Percentiles rank a stretch among this genome's conserved stretches.
Evolutionary conservation across 2,113 vertebrate species (phyloP).

Genomic region (Macquaria australasica): DNA sequence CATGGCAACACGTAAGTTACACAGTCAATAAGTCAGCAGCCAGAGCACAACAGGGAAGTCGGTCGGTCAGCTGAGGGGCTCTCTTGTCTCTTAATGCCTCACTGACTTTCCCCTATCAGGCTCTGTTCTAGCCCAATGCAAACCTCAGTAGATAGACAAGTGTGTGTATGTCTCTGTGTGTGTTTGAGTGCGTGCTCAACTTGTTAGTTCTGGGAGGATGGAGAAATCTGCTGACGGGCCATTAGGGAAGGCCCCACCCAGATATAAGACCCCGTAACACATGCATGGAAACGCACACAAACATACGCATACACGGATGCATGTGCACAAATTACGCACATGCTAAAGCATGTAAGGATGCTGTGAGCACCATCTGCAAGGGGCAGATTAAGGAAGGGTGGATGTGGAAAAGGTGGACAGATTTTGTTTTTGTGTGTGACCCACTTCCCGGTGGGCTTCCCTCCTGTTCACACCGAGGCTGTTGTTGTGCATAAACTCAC

Average conservation of each 20-base stretch:
- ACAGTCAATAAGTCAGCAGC: constrained; percentile 52
- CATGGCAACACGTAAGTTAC: constrained; percentile 54
- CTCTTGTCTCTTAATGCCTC: constrained; percentile 58
- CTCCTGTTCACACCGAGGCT: constrained; percentile 46
- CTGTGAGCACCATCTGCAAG: constrained; percentile 30
- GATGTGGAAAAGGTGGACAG: constrained; percentile 45
- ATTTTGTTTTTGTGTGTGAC: constrained; percentile 62
- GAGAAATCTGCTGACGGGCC: constrained; percentile 64
- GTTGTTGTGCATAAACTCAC: constrained; percentile 57
- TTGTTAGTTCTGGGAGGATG: constrained; percentile 53
- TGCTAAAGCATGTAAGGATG: constrained; percentile 28
- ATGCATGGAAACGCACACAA: constrained; percentile 23
- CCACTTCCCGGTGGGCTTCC: constrained; percentile 69
- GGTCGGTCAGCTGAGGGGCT: constrained; percentile 56
- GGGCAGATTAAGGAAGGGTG: constrained; percentile 32
- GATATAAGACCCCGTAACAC: constrained; percentile 48
- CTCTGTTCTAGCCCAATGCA: constrained; percentile 50
- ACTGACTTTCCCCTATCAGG: constrained; percentile 51
- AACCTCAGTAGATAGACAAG: constrained; percentile 55
- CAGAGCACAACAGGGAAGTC: constrained; percentile 42
- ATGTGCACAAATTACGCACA: constrained; percentile 3
- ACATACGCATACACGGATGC: neutral
- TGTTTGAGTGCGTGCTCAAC: constrained; percentile 32
- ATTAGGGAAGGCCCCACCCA: constrained; percentile 67
- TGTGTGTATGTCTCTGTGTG: constrained; percentile 33